A percentile compares a stretch with the other conserved stretches of the same genome.
phyloP scores from a whole-genome alignment of 2,113 vertebrate species.

The Centropristis striata region DNA sequence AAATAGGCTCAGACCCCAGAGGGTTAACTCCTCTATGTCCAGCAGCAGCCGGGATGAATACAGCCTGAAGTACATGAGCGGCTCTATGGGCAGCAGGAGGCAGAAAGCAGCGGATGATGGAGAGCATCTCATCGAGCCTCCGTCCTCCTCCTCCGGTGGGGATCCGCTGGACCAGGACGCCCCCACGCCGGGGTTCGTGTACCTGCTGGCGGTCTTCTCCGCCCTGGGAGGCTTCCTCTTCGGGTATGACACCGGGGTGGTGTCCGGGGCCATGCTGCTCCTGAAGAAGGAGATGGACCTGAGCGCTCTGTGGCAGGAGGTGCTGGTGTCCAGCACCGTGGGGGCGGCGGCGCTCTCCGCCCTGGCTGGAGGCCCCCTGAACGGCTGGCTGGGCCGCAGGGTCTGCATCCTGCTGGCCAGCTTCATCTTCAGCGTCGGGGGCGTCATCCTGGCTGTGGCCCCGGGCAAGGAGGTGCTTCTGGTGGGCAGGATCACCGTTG shows the following conservation, averaged over 20 bases:
- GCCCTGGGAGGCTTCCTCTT: conserved; percentile 97
- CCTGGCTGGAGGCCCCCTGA: conserved; percentile 89
- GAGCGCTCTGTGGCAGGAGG: conserved; percentile 94
- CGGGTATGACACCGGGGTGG: conserved; percentile 97
- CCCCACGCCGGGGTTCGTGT: conserved; percentile 86
- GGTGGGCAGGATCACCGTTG: conserved; percentile 91
- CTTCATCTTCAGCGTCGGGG: conserved; percentile 89
- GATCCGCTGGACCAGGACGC: conserved; percentile 83
- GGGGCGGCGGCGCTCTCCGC: conserved; percentile 93
- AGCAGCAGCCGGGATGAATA: conserved; percentile 85
- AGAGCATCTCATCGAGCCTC: conserved; percentile 85
- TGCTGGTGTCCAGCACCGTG: conserved; percentile 94
- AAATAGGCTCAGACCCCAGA: no score
- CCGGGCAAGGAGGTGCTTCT: conserved; percentile 90
- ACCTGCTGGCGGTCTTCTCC: conserved; percentile 87
- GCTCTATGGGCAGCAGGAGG: conserved; percentile 86
- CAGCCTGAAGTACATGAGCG: conserved; percentile 85
- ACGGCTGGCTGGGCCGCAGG: conserved; percentile 89
- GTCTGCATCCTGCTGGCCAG: conserved; percentile 93
- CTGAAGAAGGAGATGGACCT: conserved; percentile 93
- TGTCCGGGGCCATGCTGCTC: conserved; percentile 96
- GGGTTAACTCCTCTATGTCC: conserved; percentile 79
- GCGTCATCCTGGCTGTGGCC: conserved; percentile 87
- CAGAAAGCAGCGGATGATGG: conserved; percentile 82
- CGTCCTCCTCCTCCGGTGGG: conserved; percentile 61